Conservation (phyloP, 1,140 invertebrate genomes). For the Zaprionus kolodkinae region DNA sequence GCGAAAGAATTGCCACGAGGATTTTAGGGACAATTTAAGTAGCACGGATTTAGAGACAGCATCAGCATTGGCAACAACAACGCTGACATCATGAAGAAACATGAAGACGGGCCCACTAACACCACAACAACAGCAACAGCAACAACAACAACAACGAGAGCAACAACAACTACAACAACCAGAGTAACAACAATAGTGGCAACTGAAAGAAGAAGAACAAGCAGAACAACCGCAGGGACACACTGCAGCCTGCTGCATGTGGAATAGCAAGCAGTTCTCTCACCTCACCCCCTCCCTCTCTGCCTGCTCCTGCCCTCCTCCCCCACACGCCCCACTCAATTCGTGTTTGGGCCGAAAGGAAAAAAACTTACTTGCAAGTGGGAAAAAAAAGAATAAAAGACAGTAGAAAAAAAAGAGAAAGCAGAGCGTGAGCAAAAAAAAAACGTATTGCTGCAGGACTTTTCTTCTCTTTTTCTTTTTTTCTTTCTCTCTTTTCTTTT, state of each 20-base stretch:
- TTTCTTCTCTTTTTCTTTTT: conserved; percentile 38
- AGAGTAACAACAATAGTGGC: conserved; percentile 11
- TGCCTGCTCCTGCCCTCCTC: not conserved
- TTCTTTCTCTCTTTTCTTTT: conserved; percentile 24
- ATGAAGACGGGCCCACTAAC: conserved; percentile 71
- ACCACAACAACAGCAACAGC: conserved; percentile 48
- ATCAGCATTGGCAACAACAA: conserved; percentile 24
- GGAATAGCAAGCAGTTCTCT: conserved; percentile 69
- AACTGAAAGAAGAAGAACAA: conserved; percentile 15
- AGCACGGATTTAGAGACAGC: conserved; percentile 80
- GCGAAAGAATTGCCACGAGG: conserved; percentile 81
- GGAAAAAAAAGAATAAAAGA: conserved; percentile 26
- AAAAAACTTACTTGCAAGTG: conserved; percentile 27
- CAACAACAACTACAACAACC: not conserved
- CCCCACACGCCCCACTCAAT: conserved; percentile 20
- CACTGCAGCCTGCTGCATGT: conserved; percentile 50
- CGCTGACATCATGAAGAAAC: conserved; percentile 68
- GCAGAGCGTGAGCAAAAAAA: conserved; percentile 14
- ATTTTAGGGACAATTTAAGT: conserved; percentile 83
- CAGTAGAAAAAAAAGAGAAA: conserved; percentile 15
- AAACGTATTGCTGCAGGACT: conserved; percentile 64
- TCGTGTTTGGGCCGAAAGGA: conserved; percentile 33
- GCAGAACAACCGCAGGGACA: conserved; percentile 33
- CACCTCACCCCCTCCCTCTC: conserved; percentile 1
- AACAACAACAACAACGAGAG: conserved; percentile 19